Evolutionary conservation across 2,797 vertebrate genomes (phyloP), one percentile per base, ranked within the genome.

Genomic region (Tamandua tetradactyla): DNA sequence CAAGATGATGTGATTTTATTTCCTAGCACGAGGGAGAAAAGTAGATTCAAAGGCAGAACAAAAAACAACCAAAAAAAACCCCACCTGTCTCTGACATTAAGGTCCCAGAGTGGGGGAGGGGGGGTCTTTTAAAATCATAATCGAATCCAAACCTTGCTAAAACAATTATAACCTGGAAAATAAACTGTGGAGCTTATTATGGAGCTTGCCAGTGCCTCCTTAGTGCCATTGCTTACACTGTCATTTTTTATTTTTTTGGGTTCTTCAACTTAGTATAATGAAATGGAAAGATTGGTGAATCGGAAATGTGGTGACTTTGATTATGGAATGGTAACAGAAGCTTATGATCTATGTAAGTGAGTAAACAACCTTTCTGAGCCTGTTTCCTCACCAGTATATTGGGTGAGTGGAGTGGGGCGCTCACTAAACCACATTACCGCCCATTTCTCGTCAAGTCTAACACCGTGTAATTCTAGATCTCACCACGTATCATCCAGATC

Each of bases 351-450:
- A 55, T 68, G 27, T 27, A 49, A 64, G 84, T 79, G 40, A 78
- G 7, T 30, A 71, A 81, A 72, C 47, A 27, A 49, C 66, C 23
- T 81, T 62, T 83, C 42, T 40, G 30, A 52, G 27, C 4, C 62
- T 75, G 17, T 86, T 91, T 94, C 44, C 35, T 90, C n/a, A 69
- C 57, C 30, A 62, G 22, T 27, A 74, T 93, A 83, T 64, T n/a
- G 59, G 49, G 7, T 27, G 47, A 72, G 44, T 35, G 27, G 20
- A 37, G 3, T 37, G 15, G 10, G 8, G 30, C 52, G 11, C 5
- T 37, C 12, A 69, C 23, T 52, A 71, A 78, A 35, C 78, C 71
- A 13, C 18, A 37, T 42, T 40, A 55, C 9, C 35, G 44, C 35
- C 11, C 22, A 35, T 4, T 20, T n/a, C 20, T 59, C 61, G 78